Conservation (phyloP, 2,888 invertebrate species). For the Flabesymbios commensalis region DNA sequence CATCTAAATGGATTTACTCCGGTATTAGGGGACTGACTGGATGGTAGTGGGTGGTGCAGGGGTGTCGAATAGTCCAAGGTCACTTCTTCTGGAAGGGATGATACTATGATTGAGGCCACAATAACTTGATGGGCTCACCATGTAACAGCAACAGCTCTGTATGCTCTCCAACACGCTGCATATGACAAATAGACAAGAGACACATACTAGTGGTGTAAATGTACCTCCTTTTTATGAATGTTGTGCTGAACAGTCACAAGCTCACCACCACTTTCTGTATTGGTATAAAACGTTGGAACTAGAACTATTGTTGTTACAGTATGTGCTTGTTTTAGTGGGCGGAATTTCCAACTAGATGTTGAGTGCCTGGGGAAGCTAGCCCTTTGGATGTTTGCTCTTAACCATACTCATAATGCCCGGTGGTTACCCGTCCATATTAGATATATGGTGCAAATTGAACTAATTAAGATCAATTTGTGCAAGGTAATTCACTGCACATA, state of each 20-base stretch:
- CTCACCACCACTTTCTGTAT: slow-evolving; percentile 19
- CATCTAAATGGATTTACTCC: slow-evolving; percentile 25
- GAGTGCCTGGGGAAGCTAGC: no score
- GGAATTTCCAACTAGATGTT: slow-evolving; percentile 22
- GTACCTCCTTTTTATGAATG: no score
- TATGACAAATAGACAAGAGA: no score
- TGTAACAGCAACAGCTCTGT: slow-evolving; percentile 28
- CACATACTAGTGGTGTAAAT: no score
- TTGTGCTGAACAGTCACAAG: background rate
- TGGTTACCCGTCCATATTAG: slow-evolving; percentile 37
- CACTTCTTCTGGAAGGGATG: slow-evolving; percentile 35
- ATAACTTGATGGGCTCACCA: no score
- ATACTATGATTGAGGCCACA: slow-evolving; percentile 31
- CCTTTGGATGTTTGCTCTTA: slow-evolving; percentile 33
- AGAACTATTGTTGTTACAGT: no score
- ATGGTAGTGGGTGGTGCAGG: no score
- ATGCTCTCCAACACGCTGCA: slow-evolving; percentile 25
- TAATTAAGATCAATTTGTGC: slow-evolving; percentile 27
- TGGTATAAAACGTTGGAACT: no score
- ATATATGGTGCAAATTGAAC: slow-evolving; percentile 33
- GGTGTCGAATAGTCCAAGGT: no score
- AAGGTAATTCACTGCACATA: no score
- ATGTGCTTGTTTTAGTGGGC: slow-evolving; percentile 17
- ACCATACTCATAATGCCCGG: slow-evolving; percentile 35
- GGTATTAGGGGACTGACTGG: slow-evolving; percentile 25